Base-by-base conservation (phyloP, 2,797 vertebrate species). In the Chelon auratus region DNA sequence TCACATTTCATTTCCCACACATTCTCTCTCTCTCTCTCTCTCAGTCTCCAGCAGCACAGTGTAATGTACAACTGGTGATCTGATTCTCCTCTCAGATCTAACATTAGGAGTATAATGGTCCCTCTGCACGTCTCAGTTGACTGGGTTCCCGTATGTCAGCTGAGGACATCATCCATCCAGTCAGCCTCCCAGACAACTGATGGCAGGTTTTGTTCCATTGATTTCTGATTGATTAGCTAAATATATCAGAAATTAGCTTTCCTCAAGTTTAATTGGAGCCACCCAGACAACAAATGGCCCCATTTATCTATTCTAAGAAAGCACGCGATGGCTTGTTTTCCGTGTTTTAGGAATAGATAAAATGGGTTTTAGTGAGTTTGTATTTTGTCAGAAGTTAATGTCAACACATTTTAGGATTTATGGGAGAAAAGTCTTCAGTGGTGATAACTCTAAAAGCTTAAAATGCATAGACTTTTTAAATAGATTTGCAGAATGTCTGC, bases 171-270 rank as follows among this genome's bases (percentile, higher is more conserved):
- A 66, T 50, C 59, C 48, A 64, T 50, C 59, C 55, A 53, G 69
- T 61, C 70, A 60, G 69, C 72, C 52, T 82, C 79, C 69, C 66
- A 71, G 68, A 68, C 60, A 82, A 63, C 75, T 78, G 82, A 90
- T 84, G 71, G 30, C 30, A 8, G 68, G 30, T 84, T 89, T 91
- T 80, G 84, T 88, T 87, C 22, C 59, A 60, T n/a, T 83, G 72
- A 80, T 70, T 63, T 55, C 58, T 60, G 59, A 80, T 84, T 87
- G 63, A 87, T 81, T 72, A 63, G 63, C 56, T 57, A 47, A 53
- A 59, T 78, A 50, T 12, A 63, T 80, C 71, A 77, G 78, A 81
- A 72, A 48, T n/a, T 9, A 8, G 17, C 7, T 47, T 45, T 17
- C 17, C n/a, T n/a, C 17, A n/a, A 57, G 40, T 82, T 65, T 53